phyloP scores from a whole-genome alignment of 2,113 vertebrate species.

The Ailurus styani region DNA sequence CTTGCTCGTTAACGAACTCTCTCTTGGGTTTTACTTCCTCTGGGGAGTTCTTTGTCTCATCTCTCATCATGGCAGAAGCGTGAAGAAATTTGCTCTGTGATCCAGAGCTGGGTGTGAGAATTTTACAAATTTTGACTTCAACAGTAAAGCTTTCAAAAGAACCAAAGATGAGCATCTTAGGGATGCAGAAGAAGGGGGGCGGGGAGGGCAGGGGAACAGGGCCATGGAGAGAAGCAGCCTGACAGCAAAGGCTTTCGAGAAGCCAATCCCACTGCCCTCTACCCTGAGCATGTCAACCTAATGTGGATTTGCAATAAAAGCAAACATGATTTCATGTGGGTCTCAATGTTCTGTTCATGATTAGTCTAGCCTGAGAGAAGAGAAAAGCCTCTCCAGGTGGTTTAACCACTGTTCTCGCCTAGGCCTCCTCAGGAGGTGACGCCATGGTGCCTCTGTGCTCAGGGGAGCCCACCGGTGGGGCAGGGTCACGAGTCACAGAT shows the following conservation, averaged over 20 bases:
- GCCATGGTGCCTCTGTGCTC: not conserved
- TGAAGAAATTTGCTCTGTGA: not conserved
- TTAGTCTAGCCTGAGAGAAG: not conserved
- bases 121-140: not conserved
- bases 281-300: not conserved
- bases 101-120: not conserved
- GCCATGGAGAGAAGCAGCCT: not conserved
- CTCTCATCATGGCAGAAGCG: not conserved
- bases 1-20: not conserved
- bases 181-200: not conserved
- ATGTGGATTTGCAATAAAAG: not conserved
- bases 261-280: not conserved
- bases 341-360: not conserved
- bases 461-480: not conserved
- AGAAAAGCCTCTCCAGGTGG: not conserved
- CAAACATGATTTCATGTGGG: not conserved
- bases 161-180: not conserved
- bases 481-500: not conserved
- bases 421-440: not conserved
- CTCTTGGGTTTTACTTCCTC: not conserved
- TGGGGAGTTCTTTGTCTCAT: not conserved
- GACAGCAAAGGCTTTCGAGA: not conserved
- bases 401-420: not conserved
- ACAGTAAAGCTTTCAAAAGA: not conserved
- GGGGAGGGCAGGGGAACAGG: no score